Percentiles rank a stretch among this genome's conserved stretches.
These are phyloP conservation scores for Crocidura indochinensis DNA, from an alignment of 2,797 vertebrate genomes.

Conservation along the genomic window DNA sequence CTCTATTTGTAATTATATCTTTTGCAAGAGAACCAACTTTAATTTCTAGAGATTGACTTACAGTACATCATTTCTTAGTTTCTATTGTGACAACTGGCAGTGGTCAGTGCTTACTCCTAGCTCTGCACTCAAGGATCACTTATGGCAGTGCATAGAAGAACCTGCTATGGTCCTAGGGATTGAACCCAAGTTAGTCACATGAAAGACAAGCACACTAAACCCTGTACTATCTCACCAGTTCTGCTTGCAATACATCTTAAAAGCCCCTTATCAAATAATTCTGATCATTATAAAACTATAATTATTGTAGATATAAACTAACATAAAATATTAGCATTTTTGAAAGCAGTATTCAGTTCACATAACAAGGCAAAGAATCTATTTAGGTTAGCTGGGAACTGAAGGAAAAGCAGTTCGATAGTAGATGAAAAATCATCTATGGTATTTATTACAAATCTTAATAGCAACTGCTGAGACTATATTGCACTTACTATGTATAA, in stretches of 20 bases:
- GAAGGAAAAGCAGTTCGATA: background rate
- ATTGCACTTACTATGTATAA: background rate
- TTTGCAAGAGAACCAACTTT: background rate
- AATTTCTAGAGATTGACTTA: background rate
- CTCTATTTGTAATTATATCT: background rate
- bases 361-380: background rate
- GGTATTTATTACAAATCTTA: background rate
- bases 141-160: too few relatives aligned
- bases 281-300: background rate
- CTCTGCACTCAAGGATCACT: too few relatives aligned
- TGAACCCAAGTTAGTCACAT: too few relatives aligned
- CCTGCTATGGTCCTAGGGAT: too few relatives aligned
- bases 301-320: too few relatives aligned
- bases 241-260: background rate
- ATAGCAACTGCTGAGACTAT: background rate
- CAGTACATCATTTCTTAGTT: too few relatives aligned
- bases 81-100: too few relatives aligned
- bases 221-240: too few relatives aligned
- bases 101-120: too few relatives aligned
- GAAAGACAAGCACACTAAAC: too few relatives aligned
- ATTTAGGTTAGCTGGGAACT: background rate
- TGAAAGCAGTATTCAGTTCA: background rate
- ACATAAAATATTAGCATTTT: background rate
- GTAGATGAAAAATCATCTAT: background rate
- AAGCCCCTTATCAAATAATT: background rate